Base-by-base conservation (phyloP, 2,888 invertebrate species). In the Rhimphoctona megacephalus region DNA sequence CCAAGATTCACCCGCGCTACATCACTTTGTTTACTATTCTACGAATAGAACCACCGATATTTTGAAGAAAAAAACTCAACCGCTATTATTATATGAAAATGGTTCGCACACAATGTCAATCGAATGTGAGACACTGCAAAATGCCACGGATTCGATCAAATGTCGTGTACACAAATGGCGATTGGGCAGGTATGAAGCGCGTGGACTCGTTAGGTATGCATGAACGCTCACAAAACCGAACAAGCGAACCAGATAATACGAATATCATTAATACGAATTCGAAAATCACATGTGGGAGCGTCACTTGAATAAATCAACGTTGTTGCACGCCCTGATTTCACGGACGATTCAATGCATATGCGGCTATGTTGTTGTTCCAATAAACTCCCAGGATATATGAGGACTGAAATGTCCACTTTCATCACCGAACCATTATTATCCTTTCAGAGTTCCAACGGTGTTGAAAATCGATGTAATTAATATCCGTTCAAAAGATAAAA, bases 151-250 rank as follows among this genome's bases (percentile, higher is more conserved):
- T 25, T 11, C 74, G 57, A 30, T 22, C 4, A 36, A 39, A 33
- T 9, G 25, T 36, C 14, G 17, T 1, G 22, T 36, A 39, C 5
- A 19, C 36, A 17, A 57, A 36, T 25, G 22, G 39, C n/a, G 8
- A 46, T 3, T 22, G n/a, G 25, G 30, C 46, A n/a, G 11, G 11
- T 61, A 61, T 11, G 2, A 46, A 43, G 61, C 8, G 30, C 17
- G 6, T 9, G 11, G 22, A 9, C 74, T 54, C 73, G 84, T 87
- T 86, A 78, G 73, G 54, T 85, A 88, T 86, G 86, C 85, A 88
- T 86, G 87, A 86, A 67, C 14, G 54, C 57, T 22, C 36, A 14
- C 57, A 52, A 80, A 81, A 57, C 82, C 81, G 43, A 69, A 43
- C 33, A 54, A 86, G 79, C 81, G 81, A 87, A 83, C 79, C 57